phyloP scores from a whole-genome alignment of 2,113 vertebrate genomes.

The Microcebus griseorufus region DNA sequence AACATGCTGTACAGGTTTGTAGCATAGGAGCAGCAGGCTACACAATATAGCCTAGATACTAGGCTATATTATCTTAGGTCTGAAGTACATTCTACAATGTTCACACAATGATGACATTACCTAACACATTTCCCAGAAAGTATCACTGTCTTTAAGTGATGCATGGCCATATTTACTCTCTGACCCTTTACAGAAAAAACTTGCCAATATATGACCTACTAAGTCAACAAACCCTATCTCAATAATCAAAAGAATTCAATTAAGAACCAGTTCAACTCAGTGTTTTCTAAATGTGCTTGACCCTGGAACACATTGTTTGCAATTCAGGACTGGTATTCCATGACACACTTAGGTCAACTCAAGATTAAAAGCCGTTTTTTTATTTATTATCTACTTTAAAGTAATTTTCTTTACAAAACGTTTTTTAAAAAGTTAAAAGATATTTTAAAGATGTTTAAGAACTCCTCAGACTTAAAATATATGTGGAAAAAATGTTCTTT shows the following conservation, averaged over 20 bases:
- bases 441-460: conserved; percentile 29
- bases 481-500: conserved; percentile 2
- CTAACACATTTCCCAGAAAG: neutral
- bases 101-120: neutral
- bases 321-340: neutral
- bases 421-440: neutral
- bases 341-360: neutral
- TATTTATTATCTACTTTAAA: neutral
- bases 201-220: neutral
- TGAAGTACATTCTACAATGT: neutral
- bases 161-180: neutral
- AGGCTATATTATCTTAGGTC: neutral
- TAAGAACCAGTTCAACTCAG: neutral
- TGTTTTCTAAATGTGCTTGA: conserved; percentile 9
- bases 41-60: neutral
- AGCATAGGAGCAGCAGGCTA: neutral
- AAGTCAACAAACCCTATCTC: conserved; percentile 21
- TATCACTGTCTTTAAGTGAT: neutral
- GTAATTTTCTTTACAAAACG: neutral
- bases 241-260: neutral
- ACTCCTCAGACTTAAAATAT: conserved; percentile 15
- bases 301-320: neutral
- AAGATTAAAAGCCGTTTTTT: neutral
- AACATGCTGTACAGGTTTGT: neutral
- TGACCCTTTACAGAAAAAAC: neutral